Evolutionary conservation across 2,888 invertebrate genomes (phyloP), one percentile per base, ranked within the genome.

Genomic region (Ornithoptera priamus): DNA sequence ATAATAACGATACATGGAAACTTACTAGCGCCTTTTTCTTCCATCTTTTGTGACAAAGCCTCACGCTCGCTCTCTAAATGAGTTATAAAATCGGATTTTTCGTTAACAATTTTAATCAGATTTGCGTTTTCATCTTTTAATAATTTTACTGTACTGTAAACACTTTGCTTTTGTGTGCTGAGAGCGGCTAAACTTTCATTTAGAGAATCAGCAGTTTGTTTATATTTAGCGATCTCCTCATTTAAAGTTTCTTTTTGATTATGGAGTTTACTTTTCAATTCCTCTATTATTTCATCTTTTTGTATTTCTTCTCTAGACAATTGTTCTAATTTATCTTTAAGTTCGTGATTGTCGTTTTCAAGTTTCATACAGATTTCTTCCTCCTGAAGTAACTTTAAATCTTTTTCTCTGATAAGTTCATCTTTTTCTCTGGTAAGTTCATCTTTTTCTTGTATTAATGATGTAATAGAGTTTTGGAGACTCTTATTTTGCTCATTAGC

Each of bases 1-100:
- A 53, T n/a, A n/a, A n/a, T 18, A 53, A n/a, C 18, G 53, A 7
- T n/a, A n/a, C 6, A 6, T n/a, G 18, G 6, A 53, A 58, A 76
- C 77, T 76, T 76, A 84, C 84, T 74, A 71, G 71, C 68, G 58
- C 78, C 80, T 68, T 78, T 77, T 70, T 80, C 78, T 58, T 78
- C 75, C 57, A 76, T 72, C 42, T 73, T 74, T 62, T 76, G 71
- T 50, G 75, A 71, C 63, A 80, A 70, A 66, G 74, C 75, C 39
- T 77, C 72, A 62, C 78, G 72, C 39, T 80, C 77, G 24, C 70
- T 70, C 62, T 78, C 77, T 50, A 86, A 69, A 61, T 77, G 72
- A 42, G 70, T 65, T 67, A 80, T 73, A 62, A 77, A 76, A 58
- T 78, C 73, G 50, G 68, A 70, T 72, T 81, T 81, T 7, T 77